Base-by-base conservation (phyloP, 2,888 invertebrate species). In the Melangyna quadrimaculata region DNA sequence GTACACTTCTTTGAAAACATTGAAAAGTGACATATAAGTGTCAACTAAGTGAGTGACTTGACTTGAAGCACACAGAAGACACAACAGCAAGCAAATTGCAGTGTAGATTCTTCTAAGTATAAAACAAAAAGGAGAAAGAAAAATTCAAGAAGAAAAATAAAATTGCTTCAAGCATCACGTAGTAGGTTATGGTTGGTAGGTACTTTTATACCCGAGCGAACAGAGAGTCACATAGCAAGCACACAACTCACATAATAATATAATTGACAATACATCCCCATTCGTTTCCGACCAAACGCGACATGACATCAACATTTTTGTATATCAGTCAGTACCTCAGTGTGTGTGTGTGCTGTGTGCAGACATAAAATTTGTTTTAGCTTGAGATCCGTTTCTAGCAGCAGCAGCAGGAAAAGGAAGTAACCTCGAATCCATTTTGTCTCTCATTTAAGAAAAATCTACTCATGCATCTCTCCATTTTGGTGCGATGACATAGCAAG, bases 231-330 rank as follows among this genome's bases (percentile, higher is more conserved):
- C 37, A 43, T 8, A 72, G 14, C 43, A 19, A 72, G 14, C 43
- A 19, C 19, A 32, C 22, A 79, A 61, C 29, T 27, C 32, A 43
- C 32, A 35, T 74, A 79, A 79, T 27, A 24, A 43, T 27, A 35
- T 74, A 79, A 79, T 79, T 79, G 74, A 69, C 74, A 69, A 24
- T 45, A 73, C 72, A 65, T 78, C 43, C 43, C 57, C 63, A 63
- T 79, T 51, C 27, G 24, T 67, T 69, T 43, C 37, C 57, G 48
- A 27, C 67, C 35, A 22, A 45, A 22, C 65, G 32, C 67, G 22
- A 67, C 67, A 67, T n/a, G 43, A 73, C 55, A 45, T 70, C 55
- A 32, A n/a, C n/a, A 65, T 19, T 61, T 24, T 71, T 29, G 22
- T 12, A 45, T n/a, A n/a, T n/a, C 14, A 22, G 27, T 53, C 48